Conservation (phyloP, 2,797 vertebrate genomes). For the Fundulus diaphanus region DNA sequence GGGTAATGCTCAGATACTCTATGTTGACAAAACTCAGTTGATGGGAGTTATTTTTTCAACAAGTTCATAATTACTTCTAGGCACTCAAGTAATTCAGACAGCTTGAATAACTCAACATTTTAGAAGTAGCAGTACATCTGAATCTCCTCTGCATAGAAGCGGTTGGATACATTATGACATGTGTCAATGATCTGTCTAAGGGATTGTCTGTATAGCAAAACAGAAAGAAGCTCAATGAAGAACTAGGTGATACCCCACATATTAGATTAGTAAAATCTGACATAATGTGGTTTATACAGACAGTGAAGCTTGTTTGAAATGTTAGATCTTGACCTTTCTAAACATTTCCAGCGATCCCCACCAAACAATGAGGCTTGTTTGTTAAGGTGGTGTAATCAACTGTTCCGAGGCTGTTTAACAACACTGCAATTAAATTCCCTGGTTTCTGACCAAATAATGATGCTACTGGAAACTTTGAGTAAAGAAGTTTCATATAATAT, state of each 20-base stretch:
- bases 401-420: not conserved
- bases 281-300: not conserved
- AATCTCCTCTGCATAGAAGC: too few species aligned
- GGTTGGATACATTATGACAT: too few species aligned
- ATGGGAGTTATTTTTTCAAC: too few species aligned
- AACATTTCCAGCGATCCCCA: not conserved
- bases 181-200: too few species aligned
- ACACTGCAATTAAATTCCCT: too few species aligned
- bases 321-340: not conserved
- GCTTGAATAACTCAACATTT: not conserved
- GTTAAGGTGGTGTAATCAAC: not conserved
- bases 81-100: not conserved
- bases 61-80: too few species aligned
- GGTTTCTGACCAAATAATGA: not conserved
- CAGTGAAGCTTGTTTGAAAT: not conserved
- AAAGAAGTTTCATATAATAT: not conserved
- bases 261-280: too few species aligned
- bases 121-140: too few species aligned
- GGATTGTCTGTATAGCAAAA: not conserved
- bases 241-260: not conserved
- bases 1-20: too few species aligned
- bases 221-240: not conserved
- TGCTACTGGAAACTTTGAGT: not conserved
- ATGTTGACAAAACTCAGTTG: too few species aligned
- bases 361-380: not conserved